A percentile compares a stretch with the other conserved stretches of the same genome.
These are phyloP conservation scores for Protobothrops mucrosquamatus DNA, from an alignment of 2,113 vertebrate genomes.

Conservation along the genomic window DNA sequence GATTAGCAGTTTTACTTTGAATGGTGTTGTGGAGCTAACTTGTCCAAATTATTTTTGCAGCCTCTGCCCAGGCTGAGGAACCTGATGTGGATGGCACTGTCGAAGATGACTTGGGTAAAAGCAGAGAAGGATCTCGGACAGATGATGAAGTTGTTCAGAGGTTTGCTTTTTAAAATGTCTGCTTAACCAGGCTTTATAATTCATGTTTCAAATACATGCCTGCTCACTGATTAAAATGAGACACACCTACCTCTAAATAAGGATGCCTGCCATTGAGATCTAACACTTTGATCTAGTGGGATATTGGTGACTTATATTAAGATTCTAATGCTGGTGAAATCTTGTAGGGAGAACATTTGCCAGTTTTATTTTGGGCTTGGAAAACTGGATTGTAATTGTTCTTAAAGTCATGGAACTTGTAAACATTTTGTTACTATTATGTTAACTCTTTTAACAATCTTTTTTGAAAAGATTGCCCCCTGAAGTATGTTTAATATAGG, in stretches of 20 bases:
- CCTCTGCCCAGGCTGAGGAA: slow-evolving; percentile 75
- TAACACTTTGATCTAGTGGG: background rate
- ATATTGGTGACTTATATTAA: background rate
- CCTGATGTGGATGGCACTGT: slow-evolving; percentile 83
- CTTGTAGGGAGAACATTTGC: background rate
- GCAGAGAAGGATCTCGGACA: slow-evolving; percentile 89
- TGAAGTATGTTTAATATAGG: rapidly evolving
- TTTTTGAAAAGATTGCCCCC: background rate
- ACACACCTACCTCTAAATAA: background rate
- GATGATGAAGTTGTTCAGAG: slow-evolving; percentile 94
- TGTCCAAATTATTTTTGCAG: slow-evolving; percentile 10
- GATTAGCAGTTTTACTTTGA: background rate
- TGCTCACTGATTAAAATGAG: background rate
- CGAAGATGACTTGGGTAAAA: slow-evolving; percentile 92
- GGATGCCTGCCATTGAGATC: background rate
- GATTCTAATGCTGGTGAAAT: background rate
- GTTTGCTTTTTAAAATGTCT: slow-evolving; percentile 63
- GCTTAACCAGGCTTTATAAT: background rate
- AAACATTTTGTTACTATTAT: background rate
- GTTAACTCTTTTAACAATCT: background rate
- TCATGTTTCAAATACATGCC: background rate
- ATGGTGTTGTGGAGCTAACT: background rate
- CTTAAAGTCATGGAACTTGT: background rate
- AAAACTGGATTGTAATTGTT: background rate
- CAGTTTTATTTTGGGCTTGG: background rate